These are phyloP conservation scores for Ranitomeya imitator DNA, from an alignment of 2,113 vertebrate species.

Conservation along the genomic window DNA sequence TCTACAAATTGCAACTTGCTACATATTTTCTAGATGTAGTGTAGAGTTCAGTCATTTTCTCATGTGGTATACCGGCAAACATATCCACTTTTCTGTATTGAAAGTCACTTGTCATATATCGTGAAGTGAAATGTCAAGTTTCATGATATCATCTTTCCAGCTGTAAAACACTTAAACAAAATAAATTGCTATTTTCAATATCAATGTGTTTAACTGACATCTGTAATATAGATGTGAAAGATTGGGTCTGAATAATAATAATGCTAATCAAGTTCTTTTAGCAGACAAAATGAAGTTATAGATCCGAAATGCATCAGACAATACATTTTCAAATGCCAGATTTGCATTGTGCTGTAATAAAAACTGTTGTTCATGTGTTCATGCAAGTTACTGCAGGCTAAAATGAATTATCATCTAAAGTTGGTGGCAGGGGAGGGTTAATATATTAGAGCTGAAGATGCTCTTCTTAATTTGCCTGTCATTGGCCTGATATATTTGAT, in stretches of 20 bases:
- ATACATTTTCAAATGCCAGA: not conserved
- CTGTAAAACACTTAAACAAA: constrained; percentile 4
- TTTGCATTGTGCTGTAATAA: not conserved
- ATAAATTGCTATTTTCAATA: constrained; percentile 52
- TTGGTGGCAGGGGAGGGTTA: not conserved
- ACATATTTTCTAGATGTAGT: not conserved
- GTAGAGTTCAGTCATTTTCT: not conserved
- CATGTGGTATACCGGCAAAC: not conserved
- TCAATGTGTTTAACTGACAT: constrained; percentile 24
- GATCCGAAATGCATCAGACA: not conserved
- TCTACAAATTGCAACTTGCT: not conserved
- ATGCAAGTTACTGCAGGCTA: not conserved
- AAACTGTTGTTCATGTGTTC: not conserved
- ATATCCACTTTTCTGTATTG: not conserved
- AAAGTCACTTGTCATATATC: constrained; percentile 38
- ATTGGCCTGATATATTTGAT: not conserved
- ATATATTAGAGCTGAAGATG: not conserved
- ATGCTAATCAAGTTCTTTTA: not conserved
- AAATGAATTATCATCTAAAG: not conserved
- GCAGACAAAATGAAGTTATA: not conserved
- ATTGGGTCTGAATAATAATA: constrained; percentile 25
- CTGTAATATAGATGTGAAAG: constrained; percentile 33
- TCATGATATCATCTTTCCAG: constrained; percentile 21
- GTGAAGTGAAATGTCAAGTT: constrained; percentile 47
- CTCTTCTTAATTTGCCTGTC: not conserved